phyloP scores from a whole-genome alignment of 2,888 invertebrate species.

The Sthenelais limicola region DNA sequence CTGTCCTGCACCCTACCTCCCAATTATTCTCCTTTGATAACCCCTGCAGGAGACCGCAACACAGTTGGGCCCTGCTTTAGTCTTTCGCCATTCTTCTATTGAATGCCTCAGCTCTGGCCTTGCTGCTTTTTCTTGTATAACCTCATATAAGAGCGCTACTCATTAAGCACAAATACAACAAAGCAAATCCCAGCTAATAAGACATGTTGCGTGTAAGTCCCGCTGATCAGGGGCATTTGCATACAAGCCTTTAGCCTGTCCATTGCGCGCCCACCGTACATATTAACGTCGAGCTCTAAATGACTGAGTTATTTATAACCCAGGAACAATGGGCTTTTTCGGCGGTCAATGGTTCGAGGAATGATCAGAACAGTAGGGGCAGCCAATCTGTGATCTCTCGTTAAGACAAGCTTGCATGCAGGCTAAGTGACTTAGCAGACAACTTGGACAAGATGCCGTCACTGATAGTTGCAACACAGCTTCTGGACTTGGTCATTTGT shows the following conservation, averaged over 20 bases:
- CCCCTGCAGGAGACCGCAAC: not conserved
- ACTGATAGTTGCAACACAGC: too few species aligned
- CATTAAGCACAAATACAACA: slow-evolving; percentile 37
- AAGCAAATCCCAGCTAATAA: slow-evolving; percentile 34
- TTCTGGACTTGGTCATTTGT: too few species aligned
- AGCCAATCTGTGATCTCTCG: too few species aligned
- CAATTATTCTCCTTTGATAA: slow-evolving; percentile 23
- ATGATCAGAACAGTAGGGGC: too few species aligned
- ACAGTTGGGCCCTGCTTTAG: slow-evolving; percentile 20
- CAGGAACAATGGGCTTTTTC: too few species aligned
- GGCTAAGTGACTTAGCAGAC: too few species aligned
- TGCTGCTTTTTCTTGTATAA: slow-evolving; percentile 26
- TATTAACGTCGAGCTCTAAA: slow-evolving; percentile 22
- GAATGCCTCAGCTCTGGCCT: slow-evolving; percentile 2
- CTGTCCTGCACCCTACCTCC: slow-evolving; percentile 6
- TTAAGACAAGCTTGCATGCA: too few species aligned
- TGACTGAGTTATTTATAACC: slow-evolving; percentile 25
- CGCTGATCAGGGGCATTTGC: slow-evolving; percentile 25
- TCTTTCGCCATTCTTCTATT: slow-evolving; percentile 26
- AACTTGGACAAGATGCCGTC: too few species aligned
- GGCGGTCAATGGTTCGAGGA: too few species aligned
- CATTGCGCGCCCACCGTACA: slow-evolving; percentile 6
- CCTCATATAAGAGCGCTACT: slow-evolving; percentile 26
- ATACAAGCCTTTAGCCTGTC: slow-evolving; percentile 33
- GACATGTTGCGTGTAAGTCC: slow-evolving; percentile 25